Conservation (phyloP, 2,888 invertebrate species). For the Aricia artaxerxes region DNA sequence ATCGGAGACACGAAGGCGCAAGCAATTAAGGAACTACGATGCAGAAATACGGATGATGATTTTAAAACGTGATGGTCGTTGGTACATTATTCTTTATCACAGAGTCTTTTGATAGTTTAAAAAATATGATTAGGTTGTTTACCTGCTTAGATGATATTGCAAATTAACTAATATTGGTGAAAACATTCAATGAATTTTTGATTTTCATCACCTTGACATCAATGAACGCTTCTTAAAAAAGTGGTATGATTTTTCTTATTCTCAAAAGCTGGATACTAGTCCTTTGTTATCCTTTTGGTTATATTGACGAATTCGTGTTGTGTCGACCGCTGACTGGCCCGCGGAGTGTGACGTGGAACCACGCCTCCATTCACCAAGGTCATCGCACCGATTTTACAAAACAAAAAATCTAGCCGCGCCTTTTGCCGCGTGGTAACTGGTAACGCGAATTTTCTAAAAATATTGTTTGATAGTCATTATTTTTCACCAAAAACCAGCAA, state of each 20-base stretch:
- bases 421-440: background rate
- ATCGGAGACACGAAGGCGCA: background rate
- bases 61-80: background rate
- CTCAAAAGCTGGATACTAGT: background rate
- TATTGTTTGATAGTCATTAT: background rate
- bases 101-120: background rate
- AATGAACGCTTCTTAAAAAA: no score
- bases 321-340: constrained; percentile 1
- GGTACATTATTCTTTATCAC: background rate
- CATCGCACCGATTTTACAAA: background rate
- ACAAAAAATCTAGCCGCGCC: background rate
- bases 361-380: constrained; percentile 16
- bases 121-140: background rate
- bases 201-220: background rate
- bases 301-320: background rate
- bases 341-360: constrained; percentile 6
- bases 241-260: background rate
- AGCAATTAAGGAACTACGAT: background rate
- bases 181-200: background rate
- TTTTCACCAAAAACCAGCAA: no score
- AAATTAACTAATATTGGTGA: background rate
- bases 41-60: background rate
- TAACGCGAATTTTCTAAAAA: constrained; percentile 15
- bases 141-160: background rate
- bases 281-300: background rate